These are phyloP conservation scores for Dasypus novemcinctus DNA, from an alignment of 2,113 vertebrate species.

Conservation along the genomic window DNA sequence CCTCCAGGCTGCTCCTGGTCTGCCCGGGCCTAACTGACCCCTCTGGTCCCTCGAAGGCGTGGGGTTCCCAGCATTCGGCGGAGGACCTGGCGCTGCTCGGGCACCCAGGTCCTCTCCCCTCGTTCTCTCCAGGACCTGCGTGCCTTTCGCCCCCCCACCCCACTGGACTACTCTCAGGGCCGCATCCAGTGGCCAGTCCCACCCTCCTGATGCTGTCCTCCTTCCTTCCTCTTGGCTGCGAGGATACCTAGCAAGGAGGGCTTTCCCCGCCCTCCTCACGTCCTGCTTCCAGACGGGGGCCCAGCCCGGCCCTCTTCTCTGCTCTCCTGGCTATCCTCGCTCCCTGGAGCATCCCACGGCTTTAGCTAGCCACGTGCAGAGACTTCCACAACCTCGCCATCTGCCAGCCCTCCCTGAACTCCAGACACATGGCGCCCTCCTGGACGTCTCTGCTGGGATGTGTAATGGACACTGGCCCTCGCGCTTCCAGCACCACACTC, in stretches of 20 bases:
- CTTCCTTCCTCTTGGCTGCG: not conserved
- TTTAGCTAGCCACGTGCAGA: accelerated
- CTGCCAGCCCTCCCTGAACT: not conserved
- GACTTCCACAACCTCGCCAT: not conserved
- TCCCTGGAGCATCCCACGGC: accelerated
- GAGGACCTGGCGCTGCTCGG: accelerated
- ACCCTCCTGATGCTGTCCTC: not conserved
- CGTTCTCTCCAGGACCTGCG: not conserved
- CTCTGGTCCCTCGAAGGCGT: accelerated
- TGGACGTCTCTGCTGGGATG: not conserved
- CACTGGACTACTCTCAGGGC: accelerated
- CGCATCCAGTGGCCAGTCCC: too few species aligned
- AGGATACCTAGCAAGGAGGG: too few species aligned
- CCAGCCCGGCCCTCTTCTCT: too few species aligned
- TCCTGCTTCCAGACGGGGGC: not conserved
- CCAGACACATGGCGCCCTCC: not conserved
- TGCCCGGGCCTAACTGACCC: not conserved
- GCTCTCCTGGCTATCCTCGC: too few species aligned
- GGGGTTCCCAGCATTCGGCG: accelerated
- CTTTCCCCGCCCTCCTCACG: not conserved
- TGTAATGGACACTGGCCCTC: not conserved
- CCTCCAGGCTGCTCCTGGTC: not conserved
- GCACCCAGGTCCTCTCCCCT: not conserved
- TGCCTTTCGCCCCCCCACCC: not conserved
- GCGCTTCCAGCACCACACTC: not conserved